A percentile compares a stretch with the other conserved stretches of the same genome.
phyloP scores from a whole-genome alignment of 2,888 invertebrate species.

The Plagodis dolabraria region DNA sequence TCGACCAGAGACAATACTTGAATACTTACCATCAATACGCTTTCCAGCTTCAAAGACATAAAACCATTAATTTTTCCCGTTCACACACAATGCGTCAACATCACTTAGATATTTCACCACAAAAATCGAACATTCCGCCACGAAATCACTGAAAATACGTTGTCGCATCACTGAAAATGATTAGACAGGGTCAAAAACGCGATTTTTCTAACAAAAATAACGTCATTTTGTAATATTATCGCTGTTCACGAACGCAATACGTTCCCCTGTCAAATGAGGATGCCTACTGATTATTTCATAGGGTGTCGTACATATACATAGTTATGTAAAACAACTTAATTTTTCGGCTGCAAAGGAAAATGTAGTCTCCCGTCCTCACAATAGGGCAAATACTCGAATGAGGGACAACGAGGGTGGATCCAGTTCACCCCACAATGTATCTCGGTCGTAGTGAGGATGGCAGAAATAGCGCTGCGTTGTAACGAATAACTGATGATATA shows the following conservation, averaged over 20 bases:
- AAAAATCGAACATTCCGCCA: slow-evolving; percentile 15
- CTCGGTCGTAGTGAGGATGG: slow-evolving; percentile 25
- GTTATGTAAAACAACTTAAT: slow-evolving; percentile 68
- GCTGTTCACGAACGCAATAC: slow-evolving; percentile 26
- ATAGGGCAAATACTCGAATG: slow-evolving; percentile 40
- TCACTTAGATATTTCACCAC: slow-evolving; percentile 17
- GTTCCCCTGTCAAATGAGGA: slow-evolving; percentile 38
- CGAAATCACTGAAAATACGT: neutral
- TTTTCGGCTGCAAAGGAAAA: slow-evolving; percentile 34
- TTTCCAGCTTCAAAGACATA: slow-evolving; percentile 24
- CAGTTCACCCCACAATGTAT: slow-evolving; percentile 53
- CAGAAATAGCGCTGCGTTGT: neutral
- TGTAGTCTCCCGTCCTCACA: slow-evolving; percentile 12
- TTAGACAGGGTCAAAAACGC: slow-evolving; percentile 16
- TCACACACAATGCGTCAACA: slow-evolving; percentile 22
- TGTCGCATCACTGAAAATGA: slow-evolving; percentile 1
- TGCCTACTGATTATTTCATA: slow-evolving; percentile 79
- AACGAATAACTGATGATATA: neutral
- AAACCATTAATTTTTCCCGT: slow-evolving; percentile 29
- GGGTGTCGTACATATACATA: slow-evolving; percentile 51
- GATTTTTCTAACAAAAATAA: slow-evolving; percentile 26
- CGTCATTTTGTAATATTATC: slow-evolving; percentile 31
- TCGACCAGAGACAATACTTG: slow-evolving; percentile 19
- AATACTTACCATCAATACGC: slow-evolving; percentile 37
- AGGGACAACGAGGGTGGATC: slow-evolving; percentile 40